Conservation (phyloP, 1,140 invertebrate species). For the Drosophila ohnishii region DNA sequence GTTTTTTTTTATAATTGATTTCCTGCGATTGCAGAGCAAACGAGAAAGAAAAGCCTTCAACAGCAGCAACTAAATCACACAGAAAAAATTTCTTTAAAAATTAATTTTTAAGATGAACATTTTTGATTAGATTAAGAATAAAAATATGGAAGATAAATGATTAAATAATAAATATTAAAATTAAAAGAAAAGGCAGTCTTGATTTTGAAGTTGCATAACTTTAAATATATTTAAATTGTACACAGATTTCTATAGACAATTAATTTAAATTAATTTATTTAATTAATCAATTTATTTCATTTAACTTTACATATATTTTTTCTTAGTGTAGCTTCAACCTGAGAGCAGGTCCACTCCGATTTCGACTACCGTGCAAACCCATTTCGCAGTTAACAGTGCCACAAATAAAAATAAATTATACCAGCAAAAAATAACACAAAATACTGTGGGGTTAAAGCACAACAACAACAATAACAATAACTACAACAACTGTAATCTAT, state of each 20-base stretch:
- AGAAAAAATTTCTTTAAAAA: neutral
- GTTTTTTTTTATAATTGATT: conserved; percentile 75
- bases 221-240: neutral
- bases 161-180: neutral
- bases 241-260: neutral
- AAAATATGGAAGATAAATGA: neutral
- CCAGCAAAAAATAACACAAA: conserved; percentile 42
- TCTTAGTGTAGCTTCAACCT: conserved; percentile 8
- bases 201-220: too few relatives aligned
- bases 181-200: too few relatives aligned
- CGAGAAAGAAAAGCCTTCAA: conserved; percentile 57
- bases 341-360: conserved; percentile 51
- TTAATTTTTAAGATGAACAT: too few relatives aligned
- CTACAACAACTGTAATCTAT: neutral
- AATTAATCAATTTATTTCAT: too few relatives aligned
- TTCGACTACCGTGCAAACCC: conserved; percentile 65
- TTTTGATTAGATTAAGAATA: too few relatives aligned
- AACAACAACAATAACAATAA: conserved; percentile 2
- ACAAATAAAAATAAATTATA: conserved; percentile 54
- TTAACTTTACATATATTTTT: neutral
- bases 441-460: conserved; percentile 35
- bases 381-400: conserved; percentile 55
- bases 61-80: conserved; percentile 23
- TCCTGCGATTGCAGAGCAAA: conserved; percentile 66
- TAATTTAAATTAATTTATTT: neutral